Evolutionary conservation across 2,888 invertebrate species (phyloP).

Genomic region (Matsumyia berberina): DNA sequence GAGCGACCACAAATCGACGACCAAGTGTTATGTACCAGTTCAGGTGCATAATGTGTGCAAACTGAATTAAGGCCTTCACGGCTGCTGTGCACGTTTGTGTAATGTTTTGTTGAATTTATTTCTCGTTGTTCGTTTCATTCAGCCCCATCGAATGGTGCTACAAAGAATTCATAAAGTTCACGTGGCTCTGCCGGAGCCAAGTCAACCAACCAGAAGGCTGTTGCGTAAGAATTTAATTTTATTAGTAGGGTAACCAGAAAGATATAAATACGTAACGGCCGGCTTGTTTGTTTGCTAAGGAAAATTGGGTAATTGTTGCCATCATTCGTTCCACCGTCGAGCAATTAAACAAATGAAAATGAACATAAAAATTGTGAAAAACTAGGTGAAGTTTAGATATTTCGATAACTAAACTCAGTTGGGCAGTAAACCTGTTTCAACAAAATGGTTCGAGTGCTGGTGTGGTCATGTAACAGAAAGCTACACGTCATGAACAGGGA

Average conservation of each 20-base stretch:
- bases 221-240: slow-evolving; percentile 44
- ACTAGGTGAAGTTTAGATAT: slow-evolving; percentile 3
- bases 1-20: slow-evolving; percentile 3
- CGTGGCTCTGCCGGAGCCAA: slow-evolving; percentile 20
- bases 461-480: no score
- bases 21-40: slow-evolving; percentile 20
- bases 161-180: slow-evolving; percentile 41
- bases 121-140: slow-evolving; percentile 13
- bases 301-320: slow-evolving; percentile 7
- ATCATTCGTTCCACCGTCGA: background rate
- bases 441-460: no score
- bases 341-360: no score
- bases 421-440: no score
- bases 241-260: background rate
- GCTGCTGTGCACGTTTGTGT: slow-evolving; percentile 55
- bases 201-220: slow-evolving; percentile 19
- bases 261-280: slow-evolving; percentile 4
- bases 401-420: no score
- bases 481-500: no score
- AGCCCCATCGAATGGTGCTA: slow-evolving; percentile 18
- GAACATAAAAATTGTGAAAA: no score
- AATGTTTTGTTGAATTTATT: slow-evolving; percentile 9
- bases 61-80: slow-evolving; percentile 58
- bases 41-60: slow-evolving; percentile 47
- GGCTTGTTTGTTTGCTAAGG: slow-evolving; percentile 8